Evolutionary conservation across 1,140 invertebrate genomes (phyloP).

Genomic region (Cotesia vestalis): DNA sequence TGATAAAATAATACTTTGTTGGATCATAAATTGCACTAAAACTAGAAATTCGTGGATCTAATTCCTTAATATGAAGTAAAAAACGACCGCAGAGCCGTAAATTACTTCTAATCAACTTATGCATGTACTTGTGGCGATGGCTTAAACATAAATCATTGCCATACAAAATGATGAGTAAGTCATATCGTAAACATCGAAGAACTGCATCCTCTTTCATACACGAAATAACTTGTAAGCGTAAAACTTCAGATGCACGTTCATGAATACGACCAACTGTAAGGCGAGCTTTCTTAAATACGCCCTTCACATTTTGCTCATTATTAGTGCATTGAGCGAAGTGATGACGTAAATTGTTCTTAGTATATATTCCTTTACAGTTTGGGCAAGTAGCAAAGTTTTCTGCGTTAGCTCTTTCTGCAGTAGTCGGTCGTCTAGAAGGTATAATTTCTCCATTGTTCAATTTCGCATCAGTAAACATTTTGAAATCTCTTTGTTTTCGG

Average conservation of each 20-base stretch:
- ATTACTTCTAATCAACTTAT: not conserved
- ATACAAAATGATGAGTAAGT: not conserved
- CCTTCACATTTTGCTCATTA: not conserved
- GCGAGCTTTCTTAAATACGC: not conserved
- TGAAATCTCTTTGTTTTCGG: conserved; percentile 30
- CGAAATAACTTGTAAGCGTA: not conserved
- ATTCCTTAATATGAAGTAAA: not conserved
- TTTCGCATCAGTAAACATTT: not conserved
- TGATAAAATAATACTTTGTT: not conserved
- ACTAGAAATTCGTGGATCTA: not conserved
- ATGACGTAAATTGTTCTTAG: too few species aligned
- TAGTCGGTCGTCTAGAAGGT: too few species aligned
- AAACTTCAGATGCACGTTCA: not conserved
- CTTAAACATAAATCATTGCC: not conserved
- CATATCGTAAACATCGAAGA: not conserved
- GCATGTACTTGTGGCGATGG: not conserved
- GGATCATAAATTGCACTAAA: too few species aligned
- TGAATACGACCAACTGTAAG: not conserved
- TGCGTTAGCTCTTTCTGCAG: too few species aligned
- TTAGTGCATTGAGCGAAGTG: not conserved
- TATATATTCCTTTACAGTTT: too few species aligned
- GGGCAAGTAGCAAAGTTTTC: too few species aligned
- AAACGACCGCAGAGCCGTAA: not conserved
- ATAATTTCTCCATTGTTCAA: too few species aligned
- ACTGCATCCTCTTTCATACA: not conserved